phyloP scores from a whole-genome alignment of 53 echinoderm and acorn worm species.

The Holothuria scabra region DNA sequence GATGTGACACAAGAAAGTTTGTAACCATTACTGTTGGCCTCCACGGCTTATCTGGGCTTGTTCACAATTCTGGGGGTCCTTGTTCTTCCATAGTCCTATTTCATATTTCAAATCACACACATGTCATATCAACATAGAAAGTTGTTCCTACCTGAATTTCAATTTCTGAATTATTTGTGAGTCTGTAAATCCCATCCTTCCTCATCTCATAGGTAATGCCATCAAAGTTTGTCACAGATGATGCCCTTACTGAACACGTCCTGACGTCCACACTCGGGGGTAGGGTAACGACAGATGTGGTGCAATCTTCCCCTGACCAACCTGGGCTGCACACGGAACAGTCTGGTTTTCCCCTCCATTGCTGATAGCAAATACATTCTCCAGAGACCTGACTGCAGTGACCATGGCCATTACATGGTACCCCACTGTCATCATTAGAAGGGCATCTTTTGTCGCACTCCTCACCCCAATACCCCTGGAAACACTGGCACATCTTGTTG shows the following conservation, averaged over 20 bases:
- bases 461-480: constrained; percentile 76
- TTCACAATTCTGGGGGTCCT: no score
- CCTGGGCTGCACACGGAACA: constrained; percentile 72
- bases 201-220: constrained; percentile 60
- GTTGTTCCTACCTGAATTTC: constrained; percentile 65
- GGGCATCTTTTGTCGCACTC: constrained; percentile 71
- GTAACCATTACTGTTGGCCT: no score
- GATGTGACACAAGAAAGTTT: no score
- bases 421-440: constrained; percentile 59
- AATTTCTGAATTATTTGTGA: constrained; percentile 60
- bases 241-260: constrained; percentile 59
- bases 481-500: constrained; percentile 58
- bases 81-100: no score
- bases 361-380: constrained; percentile 62
- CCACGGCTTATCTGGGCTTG: no score
- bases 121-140: no score
- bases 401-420: constrained; percentile 69
- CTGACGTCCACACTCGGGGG: constrained; percentile 52
- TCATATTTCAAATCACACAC: no score
- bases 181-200: constrained; percentile 56
- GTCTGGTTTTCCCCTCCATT: constrained; percentile 69
- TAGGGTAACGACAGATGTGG: constrained; percentile 38
- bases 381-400: constrained; percentile 70
- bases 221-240: constrained; percentile 62
- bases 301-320: constrained; percentile 76